A percentile compares a stretch with the other conserved stretches of the same genome.
These are phyloP conservation scores for Sibirionetta formosa DNA, from an alignment of 2,797 vertebrate genomes.

Conservation along the genomic window DNA sequence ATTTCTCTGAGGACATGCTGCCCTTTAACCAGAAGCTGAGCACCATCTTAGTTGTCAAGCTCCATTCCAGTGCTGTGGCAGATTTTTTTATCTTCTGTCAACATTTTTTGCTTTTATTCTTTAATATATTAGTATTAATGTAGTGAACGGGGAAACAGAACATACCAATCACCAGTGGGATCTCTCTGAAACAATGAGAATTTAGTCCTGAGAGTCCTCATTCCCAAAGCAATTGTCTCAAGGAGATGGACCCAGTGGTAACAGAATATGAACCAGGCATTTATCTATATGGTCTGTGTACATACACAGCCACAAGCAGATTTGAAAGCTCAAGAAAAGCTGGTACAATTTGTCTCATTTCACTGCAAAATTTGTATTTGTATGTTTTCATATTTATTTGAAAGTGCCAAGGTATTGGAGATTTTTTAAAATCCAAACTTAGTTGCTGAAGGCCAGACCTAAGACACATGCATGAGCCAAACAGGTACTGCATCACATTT, in stretches of 20 bases:
- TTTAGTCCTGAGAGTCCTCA: neutral
- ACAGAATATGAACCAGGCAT: neutral
- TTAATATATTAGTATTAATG: neutral
- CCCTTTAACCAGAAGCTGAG: neutral
- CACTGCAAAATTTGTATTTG: neutral
- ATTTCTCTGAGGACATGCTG: neutral
- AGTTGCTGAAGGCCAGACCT: neutral
- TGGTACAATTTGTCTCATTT: neutral
- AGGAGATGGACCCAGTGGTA: neutral
- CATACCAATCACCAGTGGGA: neutral
- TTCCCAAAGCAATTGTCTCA: neutral
- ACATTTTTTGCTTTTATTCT: neutral
- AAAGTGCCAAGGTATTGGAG: neutral
- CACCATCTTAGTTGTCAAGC: neutral
- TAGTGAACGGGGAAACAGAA: neutral
- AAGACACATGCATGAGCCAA: rapidly evolving
- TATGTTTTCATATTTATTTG: neutral
- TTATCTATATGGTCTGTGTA: neutral
- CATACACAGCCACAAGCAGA: neutral
- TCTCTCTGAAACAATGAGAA: neutral
- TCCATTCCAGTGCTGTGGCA: neutral
- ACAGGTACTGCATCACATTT: neutral
- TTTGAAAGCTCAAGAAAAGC: neutral
- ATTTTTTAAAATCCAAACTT: neutral
- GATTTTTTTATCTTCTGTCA: neutral